Base-by-base conservation (phyloP, 2,888 invertebrate species). In the Epirrita christyi region DNA sequence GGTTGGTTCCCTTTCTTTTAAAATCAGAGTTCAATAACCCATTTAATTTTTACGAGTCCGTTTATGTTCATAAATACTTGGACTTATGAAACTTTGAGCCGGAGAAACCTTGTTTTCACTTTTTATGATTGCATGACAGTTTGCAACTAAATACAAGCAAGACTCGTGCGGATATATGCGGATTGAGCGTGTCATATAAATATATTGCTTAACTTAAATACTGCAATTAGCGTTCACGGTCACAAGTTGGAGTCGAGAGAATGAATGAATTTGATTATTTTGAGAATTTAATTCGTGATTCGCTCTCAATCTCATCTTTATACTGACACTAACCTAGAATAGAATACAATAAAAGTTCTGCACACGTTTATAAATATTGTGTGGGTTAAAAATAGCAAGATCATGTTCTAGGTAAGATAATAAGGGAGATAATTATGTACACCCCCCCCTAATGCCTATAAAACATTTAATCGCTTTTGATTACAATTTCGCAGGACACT, bases 51-150 rank as follows among this genome's bases (percentile, higher is more conserved):
- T 42, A 51, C 46, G 51, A 44, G 43, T 43, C n/a, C 14, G 10
- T 34, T 27, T 28, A 27, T 21, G 13, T n/a, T n/a, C n/a, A n/a
- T n/a, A n/a, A 32, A 9, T 47, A 42, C 41, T 42, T 45, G 15
- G 32, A 3, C 44, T 58, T 56, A 58, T 37, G 52, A 55, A 61
- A 61, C 55, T 48, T 61, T 46, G 29, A 43, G 32, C 32, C 43
- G 40, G 76, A 77, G 78, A 86, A 86, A 86, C 75, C 75, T 75
- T 73, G 85, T 80, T 89, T 88, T 88, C 87, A 85, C 87, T 88
- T 87, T 85, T 86, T 75, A 76, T 73, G 76, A 73, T 88, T 80
- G 88, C 88, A 85, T 88, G 87, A 76, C 78, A 78, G 65, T 69
- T 72, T 68, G 73, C 76, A 53, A 75, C 77, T 86, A 80, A 80